These are phyloP conservation scores for Tenthredo distinguenda DNA, from an alignment of 2,888 invertebrate species.

Conservation along the genomic window DNA sequence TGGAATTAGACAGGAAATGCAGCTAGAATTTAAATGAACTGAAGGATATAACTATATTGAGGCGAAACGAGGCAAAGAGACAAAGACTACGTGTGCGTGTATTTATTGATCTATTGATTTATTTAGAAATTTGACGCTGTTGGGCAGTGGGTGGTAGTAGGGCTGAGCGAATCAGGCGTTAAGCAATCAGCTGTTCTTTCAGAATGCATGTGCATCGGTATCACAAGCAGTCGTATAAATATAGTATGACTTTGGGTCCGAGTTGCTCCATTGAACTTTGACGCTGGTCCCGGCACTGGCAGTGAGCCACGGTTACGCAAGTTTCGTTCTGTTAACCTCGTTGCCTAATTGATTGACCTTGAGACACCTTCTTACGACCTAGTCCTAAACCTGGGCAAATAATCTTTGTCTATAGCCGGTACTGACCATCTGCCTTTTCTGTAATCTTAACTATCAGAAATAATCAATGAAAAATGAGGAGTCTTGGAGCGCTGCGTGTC, in stretches of 20 bases:
- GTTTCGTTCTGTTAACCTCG: slow-evolving; percentile 72
- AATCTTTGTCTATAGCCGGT: slow-evolving; percentile 19
- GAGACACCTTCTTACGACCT: slow-evolving; percentile 67
- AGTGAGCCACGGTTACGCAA: slow-evolving; percentile 75
- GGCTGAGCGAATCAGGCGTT: neutral
- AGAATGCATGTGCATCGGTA: slow-evolving; percentile 38
- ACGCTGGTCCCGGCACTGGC: slow-evolving; percentile 71
- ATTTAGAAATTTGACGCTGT: neutral
- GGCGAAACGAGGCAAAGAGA: neutral
- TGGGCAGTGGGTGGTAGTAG: too few relatives aligned
- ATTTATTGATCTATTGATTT: neutral
- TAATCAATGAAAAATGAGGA: slow-evolving; percentile 7
- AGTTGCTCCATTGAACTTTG: slow-evolving; percentile 78
- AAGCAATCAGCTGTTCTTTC: slow-evolving; percentile 42
- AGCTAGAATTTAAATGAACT: too few relatives aligned
- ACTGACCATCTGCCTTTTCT: neutral
- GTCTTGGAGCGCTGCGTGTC: neutral
- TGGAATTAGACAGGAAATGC: neutral
- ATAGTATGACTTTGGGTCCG: slow-evolving; percentile 66
- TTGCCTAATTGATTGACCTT: slow-evolving; percentile 72
- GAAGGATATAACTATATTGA: neutral
- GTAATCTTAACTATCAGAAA: neutral
- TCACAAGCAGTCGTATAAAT: slow-evolving; percentile 70
- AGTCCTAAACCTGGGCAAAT: slow-evolving; percentile 49
- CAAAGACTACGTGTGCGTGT: neutral